Evolutionary conservation across 2,888 invertebrate species (phyloP), one percentile per base, ranked within the genome.

Genomic region (Diplazon laetatorius): DNA sequence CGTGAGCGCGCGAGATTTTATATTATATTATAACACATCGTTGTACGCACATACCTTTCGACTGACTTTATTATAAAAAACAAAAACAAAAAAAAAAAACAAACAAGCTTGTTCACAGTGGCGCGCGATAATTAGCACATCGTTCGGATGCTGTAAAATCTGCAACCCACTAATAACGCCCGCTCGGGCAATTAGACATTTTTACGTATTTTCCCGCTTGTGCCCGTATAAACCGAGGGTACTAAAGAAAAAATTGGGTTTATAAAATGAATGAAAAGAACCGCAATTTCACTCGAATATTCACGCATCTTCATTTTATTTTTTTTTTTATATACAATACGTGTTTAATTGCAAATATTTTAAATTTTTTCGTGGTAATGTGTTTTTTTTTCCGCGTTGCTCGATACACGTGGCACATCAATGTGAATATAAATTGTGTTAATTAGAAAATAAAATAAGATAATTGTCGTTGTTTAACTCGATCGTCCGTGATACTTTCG

Each of bases 341-440:
- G 50, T 65, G 35, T 42, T 76, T 50, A 10, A 37, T 22, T 44
- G 20, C 30, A 39, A 35, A 12, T 48, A 55, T 52, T 22, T 42
- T 20, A 48, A 48, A 48, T 68, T 42, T 20, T 25, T 2, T 8
- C 10, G 48, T 10, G 12, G 22, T 4, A 14, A n/a, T n/a, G n/a
- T n/a, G n/a, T n/a, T n/a, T n/a, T 65, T 59, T 63, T 57, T 55
- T 65, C 48, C 46, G 59, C 9, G 30, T 18, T 22, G 1, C 39
- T 71, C 42, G 30, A 37, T 39, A 14, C 39, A 71, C 52, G 25
- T 18, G 42, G 16, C 14, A 66, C 50, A 57, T 84, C 76, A 79
- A 80, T 80, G 76, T 72, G 78, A 62, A 80, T 79, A 82, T 83
- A 80, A 79, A 80, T 82, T 76, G 75, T 63, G 76, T 59, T 82